Conservation (phyloP, 2,888 invertebrate species). For the Cryptophagus acutangulus region DNA sequence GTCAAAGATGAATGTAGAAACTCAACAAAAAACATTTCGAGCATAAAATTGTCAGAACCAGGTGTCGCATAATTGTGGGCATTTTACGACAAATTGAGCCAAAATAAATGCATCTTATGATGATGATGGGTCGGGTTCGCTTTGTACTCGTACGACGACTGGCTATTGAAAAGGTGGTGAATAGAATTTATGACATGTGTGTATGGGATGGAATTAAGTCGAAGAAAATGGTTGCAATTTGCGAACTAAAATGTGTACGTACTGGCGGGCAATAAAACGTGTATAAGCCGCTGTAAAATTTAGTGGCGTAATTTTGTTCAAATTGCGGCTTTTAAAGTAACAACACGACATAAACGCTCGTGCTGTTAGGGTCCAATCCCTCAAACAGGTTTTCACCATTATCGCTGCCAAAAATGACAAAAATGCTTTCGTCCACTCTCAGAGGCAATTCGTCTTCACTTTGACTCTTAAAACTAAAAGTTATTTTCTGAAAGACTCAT, state of each 20-base stretch:
- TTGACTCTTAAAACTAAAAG: constrained; percentile 29
- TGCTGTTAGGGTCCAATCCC: constrained; percentile 25
- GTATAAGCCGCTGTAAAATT: constrained; percentile 18
- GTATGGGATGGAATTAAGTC: neutral
- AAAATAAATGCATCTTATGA: constrained; percentile 29
- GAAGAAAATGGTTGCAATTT: neutral
- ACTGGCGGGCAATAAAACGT: too few relatives aligned
- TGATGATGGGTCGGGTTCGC: neutral
- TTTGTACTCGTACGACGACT: neutral
- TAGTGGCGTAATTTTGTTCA: constrained; percentile 28
- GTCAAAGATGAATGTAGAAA: neutral
- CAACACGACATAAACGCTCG: constrained; percentile 24
- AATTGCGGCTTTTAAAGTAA: constrained; percentile 35
- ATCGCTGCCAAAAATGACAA: constrained; percentile 30
- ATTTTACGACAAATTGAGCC: constrained; percentile 44
- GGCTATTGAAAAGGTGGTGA: neutral
- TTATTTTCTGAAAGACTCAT: constrained; percentile 31
- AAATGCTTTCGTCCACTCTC: constrained; percentile 30
- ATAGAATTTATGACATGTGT: neutral
- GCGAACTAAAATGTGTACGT: too few relatives aligned
- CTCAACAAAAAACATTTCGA: constrained; percentile 19
- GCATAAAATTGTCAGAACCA: constrained; percentile 34
- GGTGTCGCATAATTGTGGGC: constrained; percentile 40
- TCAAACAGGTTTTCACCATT: constrained; percentile 29
- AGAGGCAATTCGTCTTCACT: constrained; percentile 33